Evolutionary conservation across 1,140 invertebrate genomes (phyloP), one percentile per base, ranked within the genome.

Genomic region (Drosophila baimaii): DNA sequence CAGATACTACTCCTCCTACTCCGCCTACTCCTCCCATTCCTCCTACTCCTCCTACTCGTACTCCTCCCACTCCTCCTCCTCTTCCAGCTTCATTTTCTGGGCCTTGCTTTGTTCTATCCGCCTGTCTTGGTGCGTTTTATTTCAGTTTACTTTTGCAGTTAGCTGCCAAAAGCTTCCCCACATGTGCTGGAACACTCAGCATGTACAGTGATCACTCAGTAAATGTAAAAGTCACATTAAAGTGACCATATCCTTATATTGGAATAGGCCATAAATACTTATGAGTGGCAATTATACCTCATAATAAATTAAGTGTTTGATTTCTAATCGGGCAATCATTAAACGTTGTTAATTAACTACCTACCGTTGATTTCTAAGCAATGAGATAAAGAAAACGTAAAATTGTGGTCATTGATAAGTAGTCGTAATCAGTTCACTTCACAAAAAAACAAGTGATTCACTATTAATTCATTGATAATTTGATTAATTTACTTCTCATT

Each of bases 61-160:
- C 1, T 35, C n/a, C 47, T 13, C n/a, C 12, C 5, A 2, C 29
- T 25, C n/a, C 17, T 15, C 7, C n/a, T 43, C 2, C 58, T 27
- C 2, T 1, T 39, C 33, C 59, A 56, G 33, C 51, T 39, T 37
- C 49, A 35, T 39, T 56, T 39, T 63, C 13, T 59, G 57, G 33
- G 31, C 13, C 27, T 56, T 27, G 17, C 61, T 63, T 63, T 63
- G 61, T 63, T 56, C 49, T 62, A 19, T 37, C 59, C 49, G 59
- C 59, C 17, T 56, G 23, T n/a, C 23, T 56, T 37, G 49, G 13
- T 62, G 47, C 47, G 58, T 62, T 62, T 39, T 39, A 63, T 63
- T 63, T 57, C 3, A 17, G 51, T 63, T 63, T 63, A 63, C 61
- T 63, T 41, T 41, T 15, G 51, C 61, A 63, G 51, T 57, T 63